phyloP scores from a whole-genome alignment of 2,797 vertebrate genomes.

The Sebastolobus alascanus region DNA sequence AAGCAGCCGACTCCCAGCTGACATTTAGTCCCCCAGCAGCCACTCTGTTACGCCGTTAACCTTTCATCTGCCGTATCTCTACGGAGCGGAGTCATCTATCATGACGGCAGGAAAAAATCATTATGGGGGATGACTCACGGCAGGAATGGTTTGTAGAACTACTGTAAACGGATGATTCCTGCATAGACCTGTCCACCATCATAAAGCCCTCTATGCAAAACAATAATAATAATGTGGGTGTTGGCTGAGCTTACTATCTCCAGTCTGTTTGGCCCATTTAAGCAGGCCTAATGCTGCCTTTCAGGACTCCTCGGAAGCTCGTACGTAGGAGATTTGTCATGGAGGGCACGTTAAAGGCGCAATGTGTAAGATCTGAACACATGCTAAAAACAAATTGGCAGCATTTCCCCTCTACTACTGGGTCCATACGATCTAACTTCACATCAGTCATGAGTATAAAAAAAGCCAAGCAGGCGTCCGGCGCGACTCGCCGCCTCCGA shows the following conservation, averaged over 20 bases:
- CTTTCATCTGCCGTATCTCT: constrained; percentile 9
- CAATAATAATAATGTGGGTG: background rate
- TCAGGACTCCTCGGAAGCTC: background rate
- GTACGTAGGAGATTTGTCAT: background rate
- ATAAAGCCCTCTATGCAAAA: constrained; percentile 7
- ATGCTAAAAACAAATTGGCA: background rate
- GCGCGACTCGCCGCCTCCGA: no score
- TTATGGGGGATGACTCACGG: constrained; percentile 49
- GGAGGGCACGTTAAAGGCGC: background rate
- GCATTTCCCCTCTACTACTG: no score
- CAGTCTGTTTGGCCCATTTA: background rate
- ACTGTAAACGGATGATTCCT: constrained; percentile 25
- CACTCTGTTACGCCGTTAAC: constrained; percentile 8
- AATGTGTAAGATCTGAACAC: background rate
- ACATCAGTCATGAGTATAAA: no score
- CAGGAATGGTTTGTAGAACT: constrained; percentile 22
- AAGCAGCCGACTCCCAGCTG: constrained; percentile 7
- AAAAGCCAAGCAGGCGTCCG: no score
- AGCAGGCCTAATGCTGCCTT: background rate
- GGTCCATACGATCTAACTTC: no score
- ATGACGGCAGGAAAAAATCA: constrained; percentile 26
- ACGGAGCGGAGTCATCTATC: background rate
- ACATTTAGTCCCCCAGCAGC: constrained; percentile 18
- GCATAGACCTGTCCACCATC: background rate
- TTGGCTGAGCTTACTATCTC: constrained; percentile 11